Evolutionary conservation across 2,113 vertebrate genomes (phyloP), one percentile per base, ranked within the genome.

Genomic region (Coptodon rendalli): DNA sequence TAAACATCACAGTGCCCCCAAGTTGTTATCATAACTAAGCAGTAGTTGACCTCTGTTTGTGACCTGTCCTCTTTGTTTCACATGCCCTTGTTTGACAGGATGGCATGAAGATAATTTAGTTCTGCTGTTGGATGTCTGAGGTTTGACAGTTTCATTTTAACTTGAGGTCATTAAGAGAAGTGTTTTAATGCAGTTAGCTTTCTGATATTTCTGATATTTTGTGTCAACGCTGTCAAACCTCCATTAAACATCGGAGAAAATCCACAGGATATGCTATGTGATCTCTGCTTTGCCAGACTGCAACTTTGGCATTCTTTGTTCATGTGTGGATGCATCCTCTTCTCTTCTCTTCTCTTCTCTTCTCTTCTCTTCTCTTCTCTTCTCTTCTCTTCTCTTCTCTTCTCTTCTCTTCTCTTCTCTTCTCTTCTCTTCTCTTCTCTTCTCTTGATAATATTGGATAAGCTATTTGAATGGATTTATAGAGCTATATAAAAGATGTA

Each of bases 171-270:
- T 59, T 80, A 78, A 82, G 6, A 82, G 11, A 31, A 85, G 38
- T 68, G 38, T 85, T 68, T 68, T n/a, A 53, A 50, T 63, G 22
- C 13, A n/a, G 38, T 68, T 45, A 66, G 50, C 31, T 80, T 76
- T 3, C 9, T 80, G 54, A 57, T 85, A 27, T 10, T 73, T 71
- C 29, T 63, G 59, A 2, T 66, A 36, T 88, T 68, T 88, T 48
- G 85, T 80, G 63, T 87, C 73, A 80, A 29, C 22, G 27, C 86
- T 88, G 80, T 94, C 91, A 88, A 86, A 73, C 82, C 53, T 87
- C 71, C 54, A 71, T 31, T 52, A 61, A 90, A 76, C 52, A 45
- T 66, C 24, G 45, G 59, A 76, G 71, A 81, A 31, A 66, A 80
- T 78, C 40, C 82, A 78, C 57, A 89, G 80, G 53, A 87, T 81